Base-by-base conservation (phyloP, 1,140 invertebrate genomes). In the Achatina immaculata region DNA sequence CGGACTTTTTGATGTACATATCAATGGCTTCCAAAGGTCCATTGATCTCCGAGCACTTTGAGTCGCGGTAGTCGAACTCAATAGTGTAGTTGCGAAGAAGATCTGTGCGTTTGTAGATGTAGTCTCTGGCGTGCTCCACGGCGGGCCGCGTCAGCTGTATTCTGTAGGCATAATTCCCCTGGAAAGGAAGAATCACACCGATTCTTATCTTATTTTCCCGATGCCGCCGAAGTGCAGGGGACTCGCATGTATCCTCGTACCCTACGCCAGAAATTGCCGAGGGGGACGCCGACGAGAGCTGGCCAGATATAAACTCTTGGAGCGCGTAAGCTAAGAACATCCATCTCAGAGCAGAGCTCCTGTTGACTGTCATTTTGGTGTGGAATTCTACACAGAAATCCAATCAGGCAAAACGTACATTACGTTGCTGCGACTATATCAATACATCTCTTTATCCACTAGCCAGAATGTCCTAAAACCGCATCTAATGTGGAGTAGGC, bases 21-120 rank as follows among this genome's bases (percentile, higher is more conserved):
- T 90, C 87, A 31, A 91, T 87, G 0, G 89, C 89, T 16, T 82
- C 79, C n/a, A 88, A 62, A 9, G 87, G 87, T 14, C 86, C 88
- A 19, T 82, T 72, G 0, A 83, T 87, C 34, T 88, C 87, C 21
- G 87, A 89, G 78, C 89, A 90, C n/a, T 82, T 45, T 0, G 88
- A 88, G 79, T 90, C 88, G 43, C 74, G 80, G 14, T 81, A 80
- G 14, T 83, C 78, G 28, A 85, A 78, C 16, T 79, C 28, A 3
- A 88, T 58, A 9, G 78, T 81, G 69, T 83, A 80, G 21, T 83
- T 83, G 19, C 82, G 78, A 16, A 88, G 78, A 28, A 86, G 9
- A 3, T 75, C 21, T 1, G 40, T 24, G 19, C 77, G 73, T 6
- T 66, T 55, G 36, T 85, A 62, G 0, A 88, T 51, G 9, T 66